phyloP scores from a whole-genome alignment of 1,140 invertebrate species.

The Diorhabda elongata region DNA sequence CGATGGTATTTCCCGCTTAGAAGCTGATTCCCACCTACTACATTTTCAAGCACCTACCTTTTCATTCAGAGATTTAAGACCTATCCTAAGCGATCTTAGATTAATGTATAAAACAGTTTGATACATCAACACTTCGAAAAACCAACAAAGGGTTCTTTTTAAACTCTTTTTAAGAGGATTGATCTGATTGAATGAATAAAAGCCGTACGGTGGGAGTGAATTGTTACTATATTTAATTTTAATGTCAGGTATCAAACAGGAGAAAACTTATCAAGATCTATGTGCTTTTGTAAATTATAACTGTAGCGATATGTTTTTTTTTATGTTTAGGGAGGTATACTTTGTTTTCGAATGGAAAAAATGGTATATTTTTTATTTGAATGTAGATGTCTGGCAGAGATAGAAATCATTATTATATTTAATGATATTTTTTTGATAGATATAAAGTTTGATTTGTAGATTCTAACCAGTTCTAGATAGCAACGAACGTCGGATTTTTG shows the following conservation, averaged over 20 bases:
- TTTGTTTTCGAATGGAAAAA: not conserved
- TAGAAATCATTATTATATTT: not conserved
- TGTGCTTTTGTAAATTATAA: slow-evolving; percentile 9
- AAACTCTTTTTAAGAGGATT: not conserved
- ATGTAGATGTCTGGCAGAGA: slow-evolving; percentile 10
- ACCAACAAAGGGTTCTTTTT: slow-evolving; percentile 7
- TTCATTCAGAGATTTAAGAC: slow-evolving; percentile 6
- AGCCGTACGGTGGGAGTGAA: slow-evolving; percentile 7
- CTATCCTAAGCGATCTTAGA: slow-evolving; percentile 4
- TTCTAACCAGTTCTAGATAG: not conserved
- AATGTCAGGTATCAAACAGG: slow-evolving; percentile 10
- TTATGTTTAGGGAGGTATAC: not conserved
- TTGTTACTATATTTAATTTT: slow-evolving; percentile 16
- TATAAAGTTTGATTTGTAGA: not conserved
- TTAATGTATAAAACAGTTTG: slow-evolving; percentile 13
- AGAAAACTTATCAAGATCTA: slow-evolving; percentile 12
- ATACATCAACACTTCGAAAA: slow-evolving; percentile 13
- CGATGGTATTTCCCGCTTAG: too few relatives aligned
- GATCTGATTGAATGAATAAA: slow-evolving; percentile 10
- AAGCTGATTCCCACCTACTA: too few relatives aligned
- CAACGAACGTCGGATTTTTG: too few relatives aligned
- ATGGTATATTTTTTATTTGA: not conserved
- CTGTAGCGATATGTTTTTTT: slow-evolving; percentile 7
- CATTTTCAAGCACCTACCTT: too few relatives aligned
- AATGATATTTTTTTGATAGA: not conserved